These are phyloP conservation scores for Branchinecta lynchi DNA, from an alignment of 1,140 invertebrate species.

Conservation along the genomic window DNA sequence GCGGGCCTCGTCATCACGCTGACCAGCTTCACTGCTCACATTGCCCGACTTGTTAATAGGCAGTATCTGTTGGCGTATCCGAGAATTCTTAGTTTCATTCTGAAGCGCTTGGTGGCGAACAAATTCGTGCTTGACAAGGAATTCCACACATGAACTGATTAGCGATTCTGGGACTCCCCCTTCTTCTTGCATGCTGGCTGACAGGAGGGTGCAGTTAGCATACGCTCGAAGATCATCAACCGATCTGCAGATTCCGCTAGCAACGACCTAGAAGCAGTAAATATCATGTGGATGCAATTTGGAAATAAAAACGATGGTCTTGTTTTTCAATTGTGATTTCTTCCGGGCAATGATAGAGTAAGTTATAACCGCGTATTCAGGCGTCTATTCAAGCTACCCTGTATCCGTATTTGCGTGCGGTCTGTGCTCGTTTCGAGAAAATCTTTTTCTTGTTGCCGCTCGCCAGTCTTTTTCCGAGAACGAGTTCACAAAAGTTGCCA, in stretches of 20 bases:
- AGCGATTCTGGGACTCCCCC: slow-evolving; percentile 26
- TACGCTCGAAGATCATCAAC: slow-evolving; percentile 58
- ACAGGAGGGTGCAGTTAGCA: slow-evolving; percentile 57
- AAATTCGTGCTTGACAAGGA: slow-evolving; percentile 42
- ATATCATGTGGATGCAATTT: not conserved
- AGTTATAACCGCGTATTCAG: too few relatives aligned
- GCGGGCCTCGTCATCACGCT: slow-evolving; percentile 27
- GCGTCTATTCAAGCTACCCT: too few relatives aligned
- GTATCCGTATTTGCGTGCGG: too few relatives aligned
- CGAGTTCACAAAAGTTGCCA: too few relatives aligned
- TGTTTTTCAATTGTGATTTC: too few relatives aligned
- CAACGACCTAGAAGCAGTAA: slow-evolving; percentile 47
- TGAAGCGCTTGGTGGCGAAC: slow-evolving; percentile 25
- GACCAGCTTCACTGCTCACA: slow-evolving; percentile 14
- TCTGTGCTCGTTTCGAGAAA: too few relatives aligned
- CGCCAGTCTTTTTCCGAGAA: too few relatives aligned
- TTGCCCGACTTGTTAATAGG: not conserved
- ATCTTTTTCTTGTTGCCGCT: too few relatives aligned
- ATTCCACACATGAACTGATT: slow-evolving; percentile 40
- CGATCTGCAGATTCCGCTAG: slow-evolving; percentile 61
- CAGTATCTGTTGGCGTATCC: not conserved
- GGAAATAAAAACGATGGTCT: too few relatives aligned
- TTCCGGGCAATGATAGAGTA: too few relatives aligned
- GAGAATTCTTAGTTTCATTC: not conserved
- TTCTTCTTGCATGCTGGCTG: slow-evolving; percentile 25